Conservation (phyloP, 2,797 vertebrate genomes). For the Anguilla marmorata region DNA sequence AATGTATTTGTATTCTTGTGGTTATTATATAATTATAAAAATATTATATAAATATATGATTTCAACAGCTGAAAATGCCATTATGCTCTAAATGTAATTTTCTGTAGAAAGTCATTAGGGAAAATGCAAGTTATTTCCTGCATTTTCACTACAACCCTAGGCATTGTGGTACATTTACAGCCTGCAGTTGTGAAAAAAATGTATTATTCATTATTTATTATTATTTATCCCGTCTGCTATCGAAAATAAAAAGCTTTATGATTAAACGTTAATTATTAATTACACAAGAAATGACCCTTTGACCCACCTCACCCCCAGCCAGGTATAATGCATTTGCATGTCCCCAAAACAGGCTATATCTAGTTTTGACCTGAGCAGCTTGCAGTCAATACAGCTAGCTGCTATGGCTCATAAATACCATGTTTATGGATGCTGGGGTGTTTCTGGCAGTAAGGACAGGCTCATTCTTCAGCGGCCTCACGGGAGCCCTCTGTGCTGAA, state of each 20-base stretch:
- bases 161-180: not conserved
- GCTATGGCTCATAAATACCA: not conserved
- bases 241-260: not conserved
- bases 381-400: not conserved
- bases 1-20: too few species aligned
- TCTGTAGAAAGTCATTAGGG: not conserved
- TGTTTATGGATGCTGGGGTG: constrained; percentile 17
- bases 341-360: not conserved
- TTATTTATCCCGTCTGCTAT: not conserved
- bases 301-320: not conserved
- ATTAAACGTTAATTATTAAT: not conserved
- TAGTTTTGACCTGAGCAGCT: not conserved
- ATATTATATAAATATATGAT: not conserved
- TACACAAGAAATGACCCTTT: not conserved
- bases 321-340: not conserved
- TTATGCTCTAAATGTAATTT: not conserved
- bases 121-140: not conserved
- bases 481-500: not conserved
- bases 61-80: not conserved
- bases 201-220: not conserved
- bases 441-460: constrained; percentile 14
- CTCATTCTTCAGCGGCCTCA: constrained; percentile 3
- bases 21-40: too few species aligned
- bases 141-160: not conserved
- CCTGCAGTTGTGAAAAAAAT: not conserved